These are phyloP conservation scores for Monarcha castaneiventris DNA, from an alignment of 2,113 vertebrate genomes.

Conservation along the genomic window DNA sequence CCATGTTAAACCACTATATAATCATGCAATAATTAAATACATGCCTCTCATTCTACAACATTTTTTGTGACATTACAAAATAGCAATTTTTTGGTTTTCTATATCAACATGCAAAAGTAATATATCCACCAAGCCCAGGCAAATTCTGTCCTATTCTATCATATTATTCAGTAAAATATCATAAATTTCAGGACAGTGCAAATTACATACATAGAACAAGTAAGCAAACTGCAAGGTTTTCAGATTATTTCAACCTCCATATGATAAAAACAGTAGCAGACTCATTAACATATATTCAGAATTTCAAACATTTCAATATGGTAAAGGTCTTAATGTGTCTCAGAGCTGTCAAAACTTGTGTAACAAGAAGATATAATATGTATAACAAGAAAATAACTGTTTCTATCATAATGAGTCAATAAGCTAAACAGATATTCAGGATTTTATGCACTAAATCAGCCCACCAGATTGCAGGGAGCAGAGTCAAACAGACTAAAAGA, in stretches of 20 bases:
- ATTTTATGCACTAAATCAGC: not conserved
- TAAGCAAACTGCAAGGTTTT: not conserved
- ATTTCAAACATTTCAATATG: not conserved
- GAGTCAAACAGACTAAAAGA: not conserved
- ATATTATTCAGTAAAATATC: not conserved
- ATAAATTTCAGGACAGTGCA: not conserved
- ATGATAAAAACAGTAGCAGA: not conserved
- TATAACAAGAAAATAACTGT: not conserved
- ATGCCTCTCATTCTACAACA: not conserved
- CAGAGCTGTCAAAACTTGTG: not conserved
- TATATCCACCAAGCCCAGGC: not conserved
- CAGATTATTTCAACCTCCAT: not conserved
- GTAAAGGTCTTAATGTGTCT: not conserved
- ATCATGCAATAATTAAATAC: not conserved
- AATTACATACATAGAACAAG: not conserved
- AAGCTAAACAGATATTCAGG: not conserved
- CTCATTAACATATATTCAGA: not conserved
- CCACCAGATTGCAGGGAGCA: not conserved
- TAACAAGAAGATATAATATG: not conserved
- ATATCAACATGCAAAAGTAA: not conserved
- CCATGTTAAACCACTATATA: not conserved
- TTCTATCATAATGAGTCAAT: not conserved
- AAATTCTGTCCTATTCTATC: not conserved
- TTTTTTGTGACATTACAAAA: not conserved
- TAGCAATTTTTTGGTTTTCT: not conserved